A percentile compares a stretch with the other conserved stretches of the same genome.
Conservation (phyloP, 1,140 invertebrate genomes). For the Helicoverpa armigera region DNA sequence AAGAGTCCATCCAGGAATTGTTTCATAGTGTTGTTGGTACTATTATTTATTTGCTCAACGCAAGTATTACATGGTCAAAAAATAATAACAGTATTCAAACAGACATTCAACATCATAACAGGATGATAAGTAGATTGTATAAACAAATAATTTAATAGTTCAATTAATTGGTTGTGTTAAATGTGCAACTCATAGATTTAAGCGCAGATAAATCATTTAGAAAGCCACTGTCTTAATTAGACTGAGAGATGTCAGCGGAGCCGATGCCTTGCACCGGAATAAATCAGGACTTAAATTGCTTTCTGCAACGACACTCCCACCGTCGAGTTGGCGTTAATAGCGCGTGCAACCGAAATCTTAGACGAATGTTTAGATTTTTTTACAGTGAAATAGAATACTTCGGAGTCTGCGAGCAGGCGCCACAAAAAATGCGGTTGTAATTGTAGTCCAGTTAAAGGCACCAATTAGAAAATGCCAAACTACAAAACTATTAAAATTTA, state of each 20-base stretch:
- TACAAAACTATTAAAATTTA: slow-evolving; percentile 46
- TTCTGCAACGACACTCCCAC: slow-evolving; percentile 80
- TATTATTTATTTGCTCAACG: slow-evolving; percentile 6
- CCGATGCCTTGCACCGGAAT: slow-evolving; percentile 66
- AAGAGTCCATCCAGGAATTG: slow-evolving; percentile 60
- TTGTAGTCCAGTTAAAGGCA: slow-evolving; percentile 55
- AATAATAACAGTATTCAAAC: background rate
- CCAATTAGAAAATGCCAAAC: slow-evolving; percentile 58
- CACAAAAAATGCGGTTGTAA: slow-evolving; percentile 66
- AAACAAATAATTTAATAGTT: slow-evolving; percentile 58
- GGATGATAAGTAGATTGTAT: background rate
- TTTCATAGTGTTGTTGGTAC: slow-evolving; percentile 18
- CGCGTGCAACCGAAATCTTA: slow-evolving; percentile 81
- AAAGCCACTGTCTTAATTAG: slow-evolving; percentile 80
- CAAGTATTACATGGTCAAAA: background rate
- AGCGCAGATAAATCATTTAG: slow-evolving; percentile 73
- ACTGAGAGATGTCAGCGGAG: slow-evolving; percentile 74
- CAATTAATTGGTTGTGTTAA: slow-evolving; percentile 59
- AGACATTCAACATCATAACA: background rate
- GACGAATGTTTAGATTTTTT: slow-evolving; percentile 78
- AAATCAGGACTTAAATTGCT: slow-evolving; percentile 83
- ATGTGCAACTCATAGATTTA: slow-evolving; percentile 60
- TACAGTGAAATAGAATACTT: slow-evolving; percentile 70
- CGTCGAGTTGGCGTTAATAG: slow-evolving; percentile 80
- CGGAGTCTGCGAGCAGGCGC: slow-evolving; percentile 65